Percentiles rank a stretch among this genome's conserved stretches.
phyloP scores from a whole-genome alignment of 2,888 invertebrate genomes.

The Galerucella nymphaeae region DNA sequence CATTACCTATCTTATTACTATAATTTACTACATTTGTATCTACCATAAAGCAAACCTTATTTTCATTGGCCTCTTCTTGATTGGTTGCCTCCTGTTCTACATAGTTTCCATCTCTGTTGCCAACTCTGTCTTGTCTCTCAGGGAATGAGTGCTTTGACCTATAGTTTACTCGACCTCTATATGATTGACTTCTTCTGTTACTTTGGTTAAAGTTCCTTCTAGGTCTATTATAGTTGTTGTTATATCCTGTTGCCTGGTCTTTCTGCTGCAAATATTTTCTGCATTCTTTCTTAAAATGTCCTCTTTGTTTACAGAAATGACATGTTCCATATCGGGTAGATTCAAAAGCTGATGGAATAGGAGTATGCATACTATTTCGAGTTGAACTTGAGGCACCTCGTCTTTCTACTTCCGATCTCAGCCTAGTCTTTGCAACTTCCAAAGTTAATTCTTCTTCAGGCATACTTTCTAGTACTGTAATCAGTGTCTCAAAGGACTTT shows the following conservation, averaged over 20 bases:
- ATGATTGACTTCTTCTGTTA: neutral
- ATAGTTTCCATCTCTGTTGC: neutral
- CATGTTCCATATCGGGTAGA: neutral
- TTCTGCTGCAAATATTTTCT: neutral
- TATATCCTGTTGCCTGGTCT: neutral
- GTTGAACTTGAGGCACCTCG: neutral
- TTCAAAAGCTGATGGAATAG: neutral
- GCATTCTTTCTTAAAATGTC: neutral
- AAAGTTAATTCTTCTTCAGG: neutral
- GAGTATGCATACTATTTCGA: neutral
- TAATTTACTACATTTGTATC: neutral
- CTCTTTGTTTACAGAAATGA: neutral
- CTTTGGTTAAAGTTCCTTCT: neutral
- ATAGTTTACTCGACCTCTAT: neutral
- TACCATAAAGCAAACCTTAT: neutral
- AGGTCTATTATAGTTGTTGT: neutral
- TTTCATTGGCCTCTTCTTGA: neutral
- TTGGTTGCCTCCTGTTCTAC: neutral
- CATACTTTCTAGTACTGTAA: slow-evolving; percentile 1
- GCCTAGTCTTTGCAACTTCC: neutral
- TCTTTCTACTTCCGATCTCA: neutral
- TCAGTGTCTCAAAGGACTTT: neutral
- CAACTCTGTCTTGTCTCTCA: neutral
- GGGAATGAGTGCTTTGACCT: neutral
- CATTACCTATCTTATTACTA: neutral